Conservation (phyloP, 2,797 vertebrate species). For the Rhadinocentrus ornatus region DNA sequence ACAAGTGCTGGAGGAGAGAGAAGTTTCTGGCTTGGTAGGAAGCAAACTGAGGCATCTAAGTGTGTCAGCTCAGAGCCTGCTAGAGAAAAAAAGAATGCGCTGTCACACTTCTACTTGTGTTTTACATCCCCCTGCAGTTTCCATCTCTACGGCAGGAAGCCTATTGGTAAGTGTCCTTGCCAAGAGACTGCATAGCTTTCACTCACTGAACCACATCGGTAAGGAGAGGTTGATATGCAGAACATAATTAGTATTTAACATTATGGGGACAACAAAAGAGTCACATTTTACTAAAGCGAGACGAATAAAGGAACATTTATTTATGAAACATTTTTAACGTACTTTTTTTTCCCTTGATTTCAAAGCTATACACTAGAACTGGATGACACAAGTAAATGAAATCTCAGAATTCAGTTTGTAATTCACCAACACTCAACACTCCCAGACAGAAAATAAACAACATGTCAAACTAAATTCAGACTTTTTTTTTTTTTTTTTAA, state of each 20-base stretch:
- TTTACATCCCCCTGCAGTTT: constrained; percentile 57
- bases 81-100: constrained; percentile 9
- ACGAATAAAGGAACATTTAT: not conserved
- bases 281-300: not conserved
- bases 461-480: constrained; percentile 12
- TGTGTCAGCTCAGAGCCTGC: constrained; percentile 3
- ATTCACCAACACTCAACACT: constrained; percentile 3
- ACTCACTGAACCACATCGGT: constrained; percentile 39
- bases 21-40: constrained; percentile 26
- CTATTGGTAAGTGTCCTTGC: constrained; percentile 44
- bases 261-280: not conserved
- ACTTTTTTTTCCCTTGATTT: not conserved
- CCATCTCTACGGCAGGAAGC: constrained; percentile 29
- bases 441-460: constrained; percentile 19
- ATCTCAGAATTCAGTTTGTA: constrained; percentile 8
- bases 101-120: constrained; percentile 53
- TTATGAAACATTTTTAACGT: not conserved
- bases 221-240: constrained; percentile 18
- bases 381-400: not conserved
- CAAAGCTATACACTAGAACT: not conserved
- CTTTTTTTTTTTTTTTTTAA: constrained; percentile 9
- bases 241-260: constrained; percentile 19
- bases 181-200: constrained; percentile 23
- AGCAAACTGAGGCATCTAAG: constrained; percentile 26
- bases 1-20: constrained; percentile 10